Conservation (phyloP, 2,888 invertebrate species). For the Sesia bembeciformis region DNA sequence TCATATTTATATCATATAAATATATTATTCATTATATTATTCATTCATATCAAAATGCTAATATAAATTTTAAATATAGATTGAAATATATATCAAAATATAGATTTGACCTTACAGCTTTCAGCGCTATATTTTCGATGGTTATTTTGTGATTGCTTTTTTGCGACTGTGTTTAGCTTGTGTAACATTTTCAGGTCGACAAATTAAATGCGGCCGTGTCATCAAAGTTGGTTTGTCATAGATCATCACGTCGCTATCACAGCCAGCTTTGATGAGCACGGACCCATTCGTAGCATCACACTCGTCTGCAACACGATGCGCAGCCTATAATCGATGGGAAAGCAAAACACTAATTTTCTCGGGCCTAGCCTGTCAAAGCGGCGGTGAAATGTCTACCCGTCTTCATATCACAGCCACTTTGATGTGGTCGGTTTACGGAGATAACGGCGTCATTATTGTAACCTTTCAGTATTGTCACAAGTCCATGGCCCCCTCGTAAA, state of each 20-base stretch:
- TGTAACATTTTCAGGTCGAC: constrained; percentile 3
- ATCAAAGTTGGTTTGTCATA: constrained; percentile 90
- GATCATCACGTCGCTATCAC: constrained; percentile 84
- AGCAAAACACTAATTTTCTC: constrained; percentile 32
- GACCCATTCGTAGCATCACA: constrained; percentile 58
- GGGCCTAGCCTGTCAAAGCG: constrained; percentile 88
- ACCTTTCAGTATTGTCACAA: constrained; percentile 2
- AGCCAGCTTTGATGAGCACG: constrained; percentile 97
- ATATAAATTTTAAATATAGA: too few species aligned
- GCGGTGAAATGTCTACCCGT: constrained; percentile 83
- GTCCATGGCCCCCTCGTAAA: constrained; percentile 79
- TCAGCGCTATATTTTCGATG: neutral
- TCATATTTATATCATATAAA: too few species aligned
- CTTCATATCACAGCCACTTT: constrained; percentile 98
- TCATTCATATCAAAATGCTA: too few species aligned
- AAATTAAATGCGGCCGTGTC: constrained; percentile 72
- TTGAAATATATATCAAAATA: too few species aligned
- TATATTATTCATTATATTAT: too few species aligned
- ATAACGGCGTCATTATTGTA: constrained; percentile 12
- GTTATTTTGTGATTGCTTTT: neutral
- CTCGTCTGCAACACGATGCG: constrained; percentile 2
- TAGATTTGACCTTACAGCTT: too few species aligned
- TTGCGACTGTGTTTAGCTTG: neutral
- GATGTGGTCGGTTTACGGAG: constrained; percentile 85
- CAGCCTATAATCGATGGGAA: neutral